Evolutionary conservation across 2,888 invertebrate genomes (phyloP).

Genomic region (Ichneumon xanthorius): DNA sequence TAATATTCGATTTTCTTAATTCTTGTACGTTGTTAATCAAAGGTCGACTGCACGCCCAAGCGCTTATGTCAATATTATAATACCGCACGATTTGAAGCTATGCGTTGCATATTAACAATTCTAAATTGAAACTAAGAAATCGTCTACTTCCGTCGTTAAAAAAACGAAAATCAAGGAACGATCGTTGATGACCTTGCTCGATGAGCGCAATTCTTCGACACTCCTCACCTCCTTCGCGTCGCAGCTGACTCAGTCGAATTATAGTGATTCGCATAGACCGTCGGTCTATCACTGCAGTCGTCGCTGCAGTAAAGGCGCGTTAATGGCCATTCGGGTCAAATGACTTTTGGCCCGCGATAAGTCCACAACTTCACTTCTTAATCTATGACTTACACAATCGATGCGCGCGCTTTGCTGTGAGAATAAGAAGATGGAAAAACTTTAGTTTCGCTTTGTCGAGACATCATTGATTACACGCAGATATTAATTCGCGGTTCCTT

Average conservation of each 20-base stretch:
- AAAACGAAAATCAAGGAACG: too few relatives aligned
- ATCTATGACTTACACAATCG: neutral
- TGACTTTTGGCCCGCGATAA: conserved; percentile 10
- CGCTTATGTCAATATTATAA: too few relatives aligned
- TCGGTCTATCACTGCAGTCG: neutral
- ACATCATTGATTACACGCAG: neutral
- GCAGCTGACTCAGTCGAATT: neutral
- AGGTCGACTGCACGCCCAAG: too few relatives aligned
- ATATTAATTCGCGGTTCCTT: neutral
- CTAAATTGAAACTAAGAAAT: too few relatives aligned
- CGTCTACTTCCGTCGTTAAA: too few relatives aligned
- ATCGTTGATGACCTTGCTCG: too few relatives aligned
- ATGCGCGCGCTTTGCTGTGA: neutral
- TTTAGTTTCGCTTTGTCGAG: neutral
- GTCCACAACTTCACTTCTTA: neutral
- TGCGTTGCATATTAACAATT: too few relatives aligned
- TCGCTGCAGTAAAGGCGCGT: neutral
- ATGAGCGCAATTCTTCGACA: too few relatives aligned
- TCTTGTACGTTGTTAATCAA: too few relatives aligned
- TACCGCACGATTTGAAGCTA: too few relatives aligned
- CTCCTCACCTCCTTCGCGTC: neutral
- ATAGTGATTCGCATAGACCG: neutral
- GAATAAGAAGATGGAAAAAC: neutral
- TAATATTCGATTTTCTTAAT: too few relatives aligned
- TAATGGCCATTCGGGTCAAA: neutral